Base-by-base conservation (phyloP, 2,888 invertebrate species). In the Eurytoma californica region DNA sequence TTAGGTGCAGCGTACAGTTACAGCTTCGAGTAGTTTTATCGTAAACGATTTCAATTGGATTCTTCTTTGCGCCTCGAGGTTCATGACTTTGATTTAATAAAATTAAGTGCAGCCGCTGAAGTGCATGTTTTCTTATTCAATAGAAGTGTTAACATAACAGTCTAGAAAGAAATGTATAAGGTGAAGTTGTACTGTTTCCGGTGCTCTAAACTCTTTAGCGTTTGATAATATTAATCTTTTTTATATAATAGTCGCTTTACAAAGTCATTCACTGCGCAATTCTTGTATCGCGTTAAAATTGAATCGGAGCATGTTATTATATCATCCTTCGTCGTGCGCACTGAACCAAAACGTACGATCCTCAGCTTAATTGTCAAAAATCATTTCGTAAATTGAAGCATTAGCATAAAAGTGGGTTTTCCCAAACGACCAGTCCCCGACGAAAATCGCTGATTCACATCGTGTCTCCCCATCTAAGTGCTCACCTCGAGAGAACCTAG, bases 31-130 rank as follows among this genome's bases (percentile, higher is more conserved):
- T 58, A 49, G 49, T 57, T 73, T 65, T 57, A 65, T 58, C 12
- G 24, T 14, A 1, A 18, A 14, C 3, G 24, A 24, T 9, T 16
- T 14, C 13, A 13, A 7, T 20, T 67, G 16, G 20, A 39, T 61
- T 67, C 39, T 30, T 28, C 39, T 20, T 58, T 7, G 57, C 14
- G 12, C 28, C n/a, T 68, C 57, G 7, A 7, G 39, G 39, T 7
- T 39, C 39, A 39, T 39, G 39, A 39, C 39, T 39, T 39, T 39
- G 66, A 39, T 55, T 47, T 74, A 74, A 74, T 57, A 66, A 49
- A 47, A 57, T 74, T 74, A 74, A 66, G 53, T 66, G 66, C 66
- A 74, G 66, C 74, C 74, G 58, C 58, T 39, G 0, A 74, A 74
- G 63, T 73, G 72, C 72, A 24, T 20, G 39, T 4, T 72, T 72